These are phyloP conservation scores for Petrocephalus microphthalmus DNA, from an alignment of 2,113 vertebrate species.

Conservation along the genomic window DNA sequence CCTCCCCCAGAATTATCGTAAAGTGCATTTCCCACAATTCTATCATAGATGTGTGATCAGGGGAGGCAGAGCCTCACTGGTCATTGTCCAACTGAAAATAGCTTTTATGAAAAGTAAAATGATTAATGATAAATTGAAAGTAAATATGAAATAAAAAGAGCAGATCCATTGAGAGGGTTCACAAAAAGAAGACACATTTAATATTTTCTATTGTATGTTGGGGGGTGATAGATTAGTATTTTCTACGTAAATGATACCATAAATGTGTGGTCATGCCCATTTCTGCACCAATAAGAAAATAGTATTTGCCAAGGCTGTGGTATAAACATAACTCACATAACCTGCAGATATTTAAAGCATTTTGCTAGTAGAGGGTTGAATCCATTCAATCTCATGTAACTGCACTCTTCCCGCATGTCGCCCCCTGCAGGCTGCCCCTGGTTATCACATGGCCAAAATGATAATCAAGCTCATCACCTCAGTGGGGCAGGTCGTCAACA, in stretches of 20 bases:
- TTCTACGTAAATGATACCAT: not conserved
- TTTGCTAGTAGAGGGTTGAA: not conserved
- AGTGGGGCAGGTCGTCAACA: constrained; percentile 71
- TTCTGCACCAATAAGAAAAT: not conserved
- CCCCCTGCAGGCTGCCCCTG: constrained; percentile 70
- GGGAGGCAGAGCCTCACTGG: no score
- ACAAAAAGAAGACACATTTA: not conserved
- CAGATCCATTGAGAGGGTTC: not conserved
- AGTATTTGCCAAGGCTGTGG: not conserved
- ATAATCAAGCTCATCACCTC: constrained; percentile 83
- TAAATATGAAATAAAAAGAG: not conserved
- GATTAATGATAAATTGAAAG: not conserved
- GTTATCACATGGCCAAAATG: constrained; percentile 87
- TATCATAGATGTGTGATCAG: no score
- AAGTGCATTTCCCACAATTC: no score
- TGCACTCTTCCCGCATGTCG: not conserved
- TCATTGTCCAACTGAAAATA: no score
- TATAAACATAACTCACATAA: not conserved
- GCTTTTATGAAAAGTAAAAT: no score
- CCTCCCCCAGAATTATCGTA: no score
- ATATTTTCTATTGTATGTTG: not conserved
- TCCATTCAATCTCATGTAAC: not conserved
- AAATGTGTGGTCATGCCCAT: not conserved
- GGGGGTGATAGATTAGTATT: not conserved
- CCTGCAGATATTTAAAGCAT: not conserved